Percentiles rank a stretch among this genome's conserved stretches.
Conservation (phyloP, 1,140 invertebrate genomes). For the Hormaphis cornu region DNA sequence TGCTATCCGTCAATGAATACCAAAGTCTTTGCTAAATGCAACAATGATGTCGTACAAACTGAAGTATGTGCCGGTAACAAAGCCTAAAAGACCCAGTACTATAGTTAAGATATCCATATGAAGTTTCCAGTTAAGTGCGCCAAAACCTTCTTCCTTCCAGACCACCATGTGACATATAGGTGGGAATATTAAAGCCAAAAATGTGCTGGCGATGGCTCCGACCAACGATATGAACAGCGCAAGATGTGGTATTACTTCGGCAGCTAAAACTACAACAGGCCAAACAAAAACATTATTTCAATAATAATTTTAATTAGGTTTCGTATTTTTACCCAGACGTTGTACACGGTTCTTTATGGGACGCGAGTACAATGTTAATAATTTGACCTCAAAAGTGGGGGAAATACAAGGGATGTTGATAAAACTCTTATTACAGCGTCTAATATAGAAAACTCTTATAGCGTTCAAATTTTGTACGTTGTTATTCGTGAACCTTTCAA, state of each 20-base stretch:
- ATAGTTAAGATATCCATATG: slow-evolving; percentile 31
- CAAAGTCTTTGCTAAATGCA: slow-evolving; percentile 30
- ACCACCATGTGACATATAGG: slow-evolving; percentile 43
- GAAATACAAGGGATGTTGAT: too few relatives aligned
- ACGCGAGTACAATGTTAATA: too few relatives aligned
- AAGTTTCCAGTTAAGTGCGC: slow-evolving; percentile 21
- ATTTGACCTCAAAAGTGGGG: too few relatives aligned
- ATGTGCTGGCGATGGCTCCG: slow-evolving; percentile 77
- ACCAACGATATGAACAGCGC: slow-evolving; percentile 82
- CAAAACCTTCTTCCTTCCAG: slow-evolving; percentile 32
- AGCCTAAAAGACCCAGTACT: slow-evolving; percentile 26
- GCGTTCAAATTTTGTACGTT: too few relatives aligned
- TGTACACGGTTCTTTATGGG: too few relatives aligned
- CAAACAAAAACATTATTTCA: too few relatives aligned
- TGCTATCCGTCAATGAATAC: slow-evolving; percentile 6
- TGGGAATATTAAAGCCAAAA: slow-evolving; percentile 78
- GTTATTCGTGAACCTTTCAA: too few relatives aligned
- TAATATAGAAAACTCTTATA: too few relatives aligned
- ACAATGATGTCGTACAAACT: slow-evolving; percentile 30
- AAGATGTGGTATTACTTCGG: slow-evolving; percentile 70
- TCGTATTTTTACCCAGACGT: too few relatives aligned
- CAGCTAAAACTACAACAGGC: slow-evolving; percentile 57
- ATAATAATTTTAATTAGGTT: too few relatives aligned
- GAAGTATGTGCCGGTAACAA: slow-evolving; percentile 30
- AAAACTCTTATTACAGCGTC: too few relatives aligned